Base-by-base conservation (phyloP, 2,888 invertebrate species). In the Arenicola marina region DNA sequence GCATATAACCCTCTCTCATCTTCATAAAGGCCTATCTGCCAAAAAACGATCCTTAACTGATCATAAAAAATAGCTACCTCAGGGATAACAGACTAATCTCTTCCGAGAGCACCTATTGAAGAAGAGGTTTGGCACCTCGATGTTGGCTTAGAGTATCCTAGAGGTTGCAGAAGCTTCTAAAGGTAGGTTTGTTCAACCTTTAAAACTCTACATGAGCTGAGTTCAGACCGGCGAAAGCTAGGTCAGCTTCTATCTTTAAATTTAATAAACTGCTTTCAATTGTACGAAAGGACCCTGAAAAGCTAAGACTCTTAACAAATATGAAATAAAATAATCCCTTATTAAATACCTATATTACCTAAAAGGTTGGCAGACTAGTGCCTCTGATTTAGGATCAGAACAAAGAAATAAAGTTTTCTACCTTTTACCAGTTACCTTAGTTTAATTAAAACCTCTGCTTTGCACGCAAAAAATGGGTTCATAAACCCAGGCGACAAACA, bases 181-280 rank as follows among this genome's bases (percentile, higher is more conserved):
- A 62, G 69, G 74, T 67, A 59, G 74, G 63, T 84, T 84, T 85
- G 88, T 89, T 87, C 90, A 89, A 90, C 89, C 87, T 87, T 90
- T 89, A 87, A 89, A 88, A 87, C 87, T 87, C 89, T 90, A 90
- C 90, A 90, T 90, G 90, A 91, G 90, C 89, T 91, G 90, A 91
- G 90, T 91, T 91, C 88, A 91, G 87, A 90, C 89, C 90, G 90
- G 89, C 86, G 89, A 89, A 78, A 91, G 89, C 89, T 90, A 90
- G 90, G 89, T 91, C 88, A 89, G 90, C 89, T 91, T 91, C 89
- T 91, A 90, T 91, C 89, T 89, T 82, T 68, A 61, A 55, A 56
- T 46, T 34, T 66, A 77, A 59, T 29, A 32, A 43, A 43, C 74
- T 78, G 81, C 86, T 87, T 86, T 87, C 51, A 87, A 88, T 89